Evolutionary conservation across 2,113 vertebrate species (phyloP), one percentile per base, ranked within the genome.

Genomic region (Hippocampus barbouri): DNA sequence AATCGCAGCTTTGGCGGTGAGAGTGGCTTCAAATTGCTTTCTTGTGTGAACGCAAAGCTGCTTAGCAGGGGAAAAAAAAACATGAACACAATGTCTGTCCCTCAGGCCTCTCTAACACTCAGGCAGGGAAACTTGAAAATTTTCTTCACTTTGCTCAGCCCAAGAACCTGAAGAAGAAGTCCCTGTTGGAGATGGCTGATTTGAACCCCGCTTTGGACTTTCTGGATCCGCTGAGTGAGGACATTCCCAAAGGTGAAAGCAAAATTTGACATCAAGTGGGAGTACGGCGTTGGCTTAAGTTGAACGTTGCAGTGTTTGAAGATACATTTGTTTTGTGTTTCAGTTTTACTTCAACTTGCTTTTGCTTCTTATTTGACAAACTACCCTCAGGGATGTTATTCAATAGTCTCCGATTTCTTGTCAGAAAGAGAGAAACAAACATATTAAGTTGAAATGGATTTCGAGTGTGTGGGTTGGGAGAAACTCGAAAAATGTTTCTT

Each of bases 1-100:
- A 98, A 98, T 80, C 93, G 88, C 83, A 93, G 90, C 84, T 99
- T 98, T 85, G 90, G 92, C 87, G 97, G 97, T 98, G 91, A 71
- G 69, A 61, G 43, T 30, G 49, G 49, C 15, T 23, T 68, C 1
- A 14, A 69, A 47, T 66, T 61, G 1, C 51, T n/a, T 25, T 6
- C 16, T 25, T 54, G 0, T 49, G 7, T 6, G 27, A 12, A 56
- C 60, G 38, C 51, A 4, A 4, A 21, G 23, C 1, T 47, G 23
- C 14, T 66, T 2, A 23, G 12, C 14, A 14, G 6, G 18, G 12
- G 6, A 38, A 38, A 38, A 43, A 15, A 53, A 54, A 11, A 16
- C 21, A 38, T 51, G 25, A 61, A 30, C 2, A 8, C 27, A 2
- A 18, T 16, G 25, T 34, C 20, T 51, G 49, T 53, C 49, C 41